Evolutionary conservation across 1,140 invertebrate species (phyloP).

Genomic region (Drosophila nikananu): DNA sequence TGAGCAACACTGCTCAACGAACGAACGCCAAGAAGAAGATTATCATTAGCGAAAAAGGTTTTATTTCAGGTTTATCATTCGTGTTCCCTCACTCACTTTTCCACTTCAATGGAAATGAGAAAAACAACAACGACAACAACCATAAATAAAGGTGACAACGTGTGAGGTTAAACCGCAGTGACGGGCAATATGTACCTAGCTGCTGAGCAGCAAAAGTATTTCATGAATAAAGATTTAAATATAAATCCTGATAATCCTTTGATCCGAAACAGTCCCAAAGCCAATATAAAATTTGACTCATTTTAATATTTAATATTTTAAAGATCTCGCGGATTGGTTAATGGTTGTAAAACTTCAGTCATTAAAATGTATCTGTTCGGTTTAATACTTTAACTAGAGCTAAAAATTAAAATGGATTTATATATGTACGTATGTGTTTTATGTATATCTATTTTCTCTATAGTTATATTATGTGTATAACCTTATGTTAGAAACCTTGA

Average conservation of each 20-base stretch:
- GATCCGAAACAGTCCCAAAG: neutral
- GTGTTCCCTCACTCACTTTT: conserved; percentile 42
- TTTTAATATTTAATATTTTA: neutral
- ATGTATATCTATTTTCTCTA: no score
- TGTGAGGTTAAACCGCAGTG: conserved; percentile 59
- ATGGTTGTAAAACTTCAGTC: neutral
- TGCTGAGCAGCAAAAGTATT: conserved; percentile 15
- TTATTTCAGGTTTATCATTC: conserved; percentile 34
- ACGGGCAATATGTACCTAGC: conserved; percentile 26
- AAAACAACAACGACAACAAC: conserved; percentile 32
- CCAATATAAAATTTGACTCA: neutral
- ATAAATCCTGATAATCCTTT: conserved; percentile 1
- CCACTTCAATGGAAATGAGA: conserved; percentile 66
- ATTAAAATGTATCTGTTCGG: no score
- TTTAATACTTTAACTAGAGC: no score
- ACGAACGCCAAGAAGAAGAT: conserved; percentile 7
- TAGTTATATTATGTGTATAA: no score
- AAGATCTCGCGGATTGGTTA: neutral
- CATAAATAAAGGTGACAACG: conserved; percentile 45
- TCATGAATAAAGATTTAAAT: conserved; percentile 40
- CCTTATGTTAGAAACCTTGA: neutral
- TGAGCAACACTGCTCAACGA: conserved; percentile 22
- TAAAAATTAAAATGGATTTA: no score
- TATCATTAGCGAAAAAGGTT: conserved; percentile 33
- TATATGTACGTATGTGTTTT: no score